Percentiles rank a stretch among this genome's conserved stretches.
Conservation (phyloP, 2,888 invertebrate species). For the Athalia cordata region DNA sequence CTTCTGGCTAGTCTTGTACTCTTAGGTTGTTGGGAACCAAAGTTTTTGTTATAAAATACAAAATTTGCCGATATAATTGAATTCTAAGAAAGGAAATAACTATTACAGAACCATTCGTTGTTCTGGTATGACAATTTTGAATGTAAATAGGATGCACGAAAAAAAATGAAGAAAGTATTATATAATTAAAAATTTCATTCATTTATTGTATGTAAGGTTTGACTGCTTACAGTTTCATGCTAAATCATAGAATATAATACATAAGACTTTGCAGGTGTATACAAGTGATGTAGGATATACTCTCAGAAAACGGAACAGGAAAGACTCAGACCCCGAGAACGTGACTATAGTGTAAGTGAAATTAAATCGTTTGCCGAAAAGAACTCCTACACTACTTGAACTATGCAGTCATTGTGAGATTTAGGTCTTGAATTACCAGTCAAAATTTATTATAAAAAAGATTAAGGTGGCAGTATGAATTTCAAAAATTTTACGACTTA, state of each 20-base stretch:
- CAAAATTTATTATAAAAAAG: conserved; percentile 9
- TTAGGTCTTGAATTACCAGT: conserved; percentile 14
- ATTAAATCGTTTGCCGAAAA: neutral
- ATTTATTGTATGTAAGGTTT: conserved; percentile 48
- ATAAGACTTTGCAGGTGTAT: neutral
- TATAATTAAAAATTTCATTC: conserved; percentile 50
- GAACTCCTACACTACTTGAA: conserved; percentile 15
- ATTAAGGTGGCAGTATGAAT: conserved; percentile 25
- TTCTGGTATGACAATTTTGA: conserved; percentile 27
- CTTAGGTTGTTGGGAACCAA: conserved; percentile 44
- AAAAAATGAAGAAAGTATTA: conserved; percentile 62
- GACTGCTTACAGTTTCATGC: conserved; percentile 47
- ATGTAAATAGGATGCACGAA: conserved; percentile 57
- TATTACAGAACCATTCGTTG: conserved; percentile 9
- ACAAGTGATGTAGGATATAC: conserved; percentile 35
- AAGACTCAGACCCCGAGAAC: conserved; percentile 2
- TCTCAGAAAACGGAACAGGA: conserved; percentile 6
- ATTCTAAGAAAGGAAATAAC: conserved; percentile 7
- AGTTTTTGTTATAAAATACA: conserved; percentile 38
- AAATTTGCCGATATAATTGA: conserved; percentile 31
- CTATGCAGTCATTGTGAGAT: conserved; percentile 9
- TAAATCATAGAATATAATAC: conserved; percentile 38
- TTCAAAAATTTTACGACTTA: neutral
- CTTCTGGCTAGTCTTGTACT: conserved; percentile 39
- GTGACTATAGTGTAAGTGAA: neutral